Evolutionary conservation across 2,113 vertebrate genomes (phyloP).

Genomic region (Campylomormyrus numenius): DNA sequence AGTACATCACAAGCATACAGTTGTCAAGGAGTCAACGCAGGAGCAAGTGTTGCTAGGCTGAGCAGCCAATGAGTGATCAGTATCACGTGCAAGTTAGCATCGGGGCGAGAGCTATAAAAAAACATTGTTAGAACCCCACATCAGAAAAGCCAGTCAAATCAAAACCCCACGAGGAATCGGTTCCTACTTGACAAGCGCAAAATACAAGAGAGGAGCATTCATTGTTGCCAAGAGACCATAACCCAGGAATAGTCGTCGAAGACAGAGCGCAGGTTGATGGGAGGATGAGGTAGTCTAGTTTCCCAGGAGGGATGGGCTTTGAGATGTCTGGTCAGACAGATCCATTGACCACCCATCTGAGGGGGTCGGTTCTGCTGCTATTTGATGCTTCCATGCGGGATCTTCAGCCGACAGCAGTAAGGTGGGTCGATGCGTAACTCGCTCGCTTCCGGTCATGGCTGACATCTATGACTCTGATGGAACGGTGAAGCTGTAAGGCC

Average conservation of each 20-base stretch:
- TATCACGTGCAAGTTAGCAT: not conserved
- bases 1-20: not conserved
- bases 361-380: not conserved
- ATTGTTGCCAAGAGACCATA: not conserved
- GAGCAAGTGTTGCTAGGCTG: not conserved
- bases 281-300: not conserved
- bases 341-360: not conserved
- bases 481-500: not conserved
- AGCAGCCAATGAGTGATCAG: not conserved
- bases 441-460: not conserved
- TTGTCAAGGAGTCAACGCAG: not conserved
- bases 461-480: not conserved
- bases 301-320: not conserved
- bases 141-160: not conserved
- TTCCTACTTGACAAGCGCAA: not conserved
- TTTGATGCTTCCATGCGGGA: not conserved
- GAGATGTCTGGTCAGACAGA: not conserved
- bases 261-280: not conserved
- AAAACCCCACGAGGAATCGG: not conserved
- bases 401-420: not conserved
- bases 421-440: not conserved
- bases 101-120: not conserved
- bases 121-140: not conserved
- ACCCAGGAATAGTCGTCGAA: not conserved
- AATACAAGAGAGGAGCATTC: not conserved